Evolutionary conservation across 2,797 vertebrate species (phyloP).

Genomic region (Tragopan temminckii): DNA sequence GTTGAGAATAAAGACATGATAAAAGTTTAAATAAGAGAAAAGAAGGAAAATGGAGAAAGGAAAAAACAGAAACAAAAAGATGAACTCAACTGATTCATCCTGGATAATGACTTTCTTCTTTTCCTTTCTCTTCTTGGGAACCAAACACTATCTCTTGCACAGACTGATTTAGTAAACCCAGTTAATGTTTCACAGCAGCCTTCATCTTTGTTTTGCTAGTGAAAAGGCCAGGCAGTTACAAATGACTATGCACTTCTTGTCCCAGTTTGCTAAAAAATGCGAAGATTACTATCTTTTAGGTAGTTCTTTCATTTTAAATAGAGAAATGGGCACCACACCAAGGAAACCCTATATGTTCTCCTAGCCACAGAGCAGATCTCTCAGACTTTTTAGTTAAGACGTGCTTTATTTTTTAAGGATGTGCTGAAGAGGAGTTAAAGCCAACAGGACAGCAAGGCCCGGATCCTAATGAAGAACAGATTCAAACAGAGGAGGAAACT

Average conservation of each 20-base stretch:
- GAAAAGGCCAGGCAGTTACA: background rate
- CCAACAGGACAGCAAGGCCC: background rate
- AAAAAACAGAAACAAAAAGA: background rate
- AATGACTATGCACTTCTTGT: background rate
- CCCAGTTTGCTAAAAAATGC: background rate
- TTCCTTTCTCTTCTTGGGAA: slow-evolving; percentile 21
- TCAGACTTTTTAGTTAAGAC: accelerated
- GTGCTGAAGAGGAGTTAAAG: background rate
- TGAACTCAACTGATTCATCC: background rate
- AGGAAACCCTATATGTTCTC: background rate
- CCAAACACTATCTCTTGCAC: background rate
- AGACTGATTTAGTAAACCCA: background rate
- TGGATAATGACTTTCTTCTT: slow-evolving; percentile 23
- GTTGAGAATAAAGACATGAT: background rate
- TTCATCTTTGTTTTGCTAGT: background rate
- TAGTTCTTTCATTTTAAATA: background rate
- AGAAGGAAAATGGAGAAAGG: background rate
- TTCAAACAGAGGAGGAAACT: background rate
- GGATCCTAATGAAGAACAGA: background rate
- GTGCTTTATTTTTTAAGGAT: background rate
- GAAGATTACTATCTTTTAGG: background rate
- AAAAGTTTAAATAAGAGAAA: background rate
- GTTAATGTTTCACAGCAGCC: background rate
- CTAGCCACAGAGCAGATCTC: background rate
- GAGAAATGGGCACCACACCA: background rate